These are phyloP conservation scores for Campoletis sonorensis DNA, from an alignment of 1,140 invertebrate species.

Conservation along the genomic window DNA sequence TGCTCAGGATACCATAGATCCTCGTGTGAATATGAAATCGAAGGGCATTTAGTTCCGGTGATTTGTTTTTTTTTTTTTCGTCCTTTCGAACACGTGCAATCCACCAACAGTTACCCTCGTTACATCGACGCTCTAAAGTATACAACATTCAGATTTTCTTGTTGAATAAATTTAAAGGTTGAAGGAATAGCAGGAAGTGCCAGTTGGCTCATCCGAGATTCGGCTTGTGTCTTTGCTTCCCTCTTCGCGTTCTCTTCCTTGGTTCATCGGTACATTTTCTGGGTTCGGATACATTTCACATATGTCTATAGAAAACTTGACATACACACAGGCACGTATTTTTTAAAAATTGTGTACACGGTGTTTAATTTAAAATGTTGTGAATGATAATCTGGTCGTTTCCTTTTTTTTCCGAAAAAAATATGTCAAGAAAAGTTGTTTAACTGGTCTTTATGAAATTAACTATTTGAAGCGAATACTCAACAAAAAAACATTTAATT, in stretches of 20 bases:
- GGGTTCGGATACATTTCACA: too few species aligned
- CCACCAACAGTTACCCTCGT: neutral
- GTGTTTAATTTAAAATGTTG: too few species aligned
- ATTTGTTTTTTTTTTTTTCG: neutral
- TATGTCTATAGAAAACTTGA: too few species aligned
- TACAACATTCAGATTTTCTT: slow-evolving; percentile 51
- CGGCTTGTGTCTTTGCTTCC: slow-evolving; percentile 57
- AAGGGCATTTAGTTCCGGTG: neutral
- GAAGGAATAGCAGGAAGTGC: slow-evolving; percentile 69
- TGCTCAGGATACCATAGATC: neutral
- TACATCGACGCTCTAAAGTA: neutral
- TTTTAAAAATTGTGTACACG: too few species aligned
- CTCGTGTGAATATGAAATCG: slow-evolving; percentile 1
- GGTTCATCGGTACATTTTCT: too few species aligned
- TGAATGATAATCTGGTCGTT: too few species aligned
- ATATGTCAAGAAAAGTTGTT: too few species aligned
- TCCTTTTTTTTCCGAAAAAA: too few species aligned
- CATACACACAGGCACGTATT: too few species aligned
- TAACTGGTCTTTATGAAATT: too few species aligned
- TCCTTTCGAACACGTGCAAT: neutral
- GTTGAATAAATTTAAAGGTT: slow-evolving; percentile 73
- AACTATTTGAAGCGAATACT: too few species aligned
- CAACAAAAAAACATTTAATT: too few species aligned
- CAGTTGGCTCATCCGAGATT: slow-evolving; percentile 69
- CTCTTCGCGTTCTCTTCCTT: neutral